Base-by-base conservation (phyloP, 2,797 vertebrate species). In the Eidolon dupreanum region DNA sequence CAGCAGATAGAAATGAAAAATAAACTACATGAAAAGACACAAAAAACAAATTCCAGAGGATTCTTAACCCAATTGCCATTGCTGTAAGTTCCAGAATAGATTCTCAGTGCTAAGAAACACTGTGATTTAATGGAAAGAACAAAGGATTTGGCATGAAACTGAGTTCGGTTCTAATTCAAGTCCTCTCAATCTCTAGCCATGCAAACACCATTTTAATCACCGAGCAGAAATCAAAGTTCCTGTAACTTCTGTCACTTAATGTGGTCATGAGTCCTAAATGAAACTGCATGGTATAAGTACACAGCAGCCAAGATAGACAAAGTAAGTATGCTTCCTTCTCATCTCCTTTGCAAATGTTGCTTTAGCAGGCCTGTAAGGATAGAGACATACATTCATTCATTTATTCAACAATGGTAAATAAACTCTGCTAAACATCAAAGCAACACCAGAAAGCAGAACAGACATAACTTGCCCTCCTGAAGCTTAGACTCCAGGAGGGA, bases 1-100 rank as follows among this genome's bases (percentile, higher is more conserved):
- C 85, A 86, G 26, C 53, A 93, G 86, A 90, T 31, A 78, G 46
- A 90, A 88, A 88, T 78, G 65, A 94, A 95, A 97, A 95, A 92
- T 83, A 87, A 94, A 81, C 10, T 59, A 55, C 68, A 85, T 31
- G 43, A 61, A 95, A 61, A 84, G 49, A 1, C 41, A 55, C 63
- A 94, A 61, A 92, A 84, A 77, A 63, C 66, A 92, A 90, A 79
- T 90, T 94, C 83, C 46, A 55, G 75, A 59, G 36, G 33, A 46
- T 28, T 73, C 41, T 85, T 49, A 71, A 26, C 11, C 36, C 28
- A 28, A 13, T 59, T 86, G 24, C 31, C 55, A 17, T 55, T 68
- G 43, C 63, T 33, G 0, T 36, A 53, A 26, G 15, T 82, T 46
- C 38, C 55, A 75, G 26, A 87, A 57, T 9, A 38, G 38, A 89